Base-by-base conservation (phyloP, 2,113 vertebrate genomes). In the Plectropomus leopardus region DNA sequence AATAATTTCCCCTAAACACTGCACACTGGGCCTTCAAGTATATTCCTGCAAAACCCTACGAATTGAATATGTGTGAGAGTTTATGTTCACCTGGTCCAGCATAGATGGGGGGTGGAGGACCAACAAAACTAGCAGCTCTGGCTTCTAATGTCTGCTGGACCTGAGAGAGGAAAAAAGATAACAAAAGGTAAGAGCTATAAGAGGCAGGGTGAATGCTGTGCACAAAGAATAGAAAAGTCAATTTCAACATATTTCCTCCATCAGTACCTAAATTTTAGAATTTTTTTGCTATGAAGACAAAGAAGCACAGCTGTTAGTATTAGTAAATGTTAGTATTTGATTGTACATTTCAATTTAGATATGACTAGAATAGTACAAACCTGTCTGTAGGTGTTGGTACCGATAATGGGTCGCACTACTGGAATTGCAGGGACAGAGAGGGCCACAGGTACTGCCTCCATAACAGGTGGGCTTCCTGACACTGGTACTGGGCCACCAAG, bases 351-450 rank as follows among this genome's bases (percentile, higher is more conserved):
- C 3, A 4, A 23, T 16, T 17, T 19, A 66, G 19, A 42, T 24
- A 34, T 1, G 30, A 28, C 0, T 11, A 30, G 13, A 77, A 24
- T 0, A 19, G 48, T 57, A 80, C 78, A 26, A 72, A 98, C 97
- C 96, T 97, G 96, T 76, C 95, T 95, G 85, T 97, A 98, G 54
- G 97, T 98, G 94, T 97, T 98, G 51, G 97, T 98, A 10, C 96
- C 97, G 23, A 98, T 98, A 60, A 98, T 96, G 3, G 96, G 92
- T 16, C 97, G 95, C 44, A 96, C 90, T 5, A 97, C 80, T 4
- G 96, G 92, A 26, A 96, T 70, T 0, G 95, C 67, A 16, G 94
- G 88, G 55, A 96, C 89, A 6, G 95, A 88, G 16, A 96, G 79
- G 32, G 96, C 94, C 0, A 96, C 89, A 19, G 96, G 95, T 26